phyloP scores from a whole-genome alignment of 2,888 invertebrate species.

The Boloria selene region DNA sequence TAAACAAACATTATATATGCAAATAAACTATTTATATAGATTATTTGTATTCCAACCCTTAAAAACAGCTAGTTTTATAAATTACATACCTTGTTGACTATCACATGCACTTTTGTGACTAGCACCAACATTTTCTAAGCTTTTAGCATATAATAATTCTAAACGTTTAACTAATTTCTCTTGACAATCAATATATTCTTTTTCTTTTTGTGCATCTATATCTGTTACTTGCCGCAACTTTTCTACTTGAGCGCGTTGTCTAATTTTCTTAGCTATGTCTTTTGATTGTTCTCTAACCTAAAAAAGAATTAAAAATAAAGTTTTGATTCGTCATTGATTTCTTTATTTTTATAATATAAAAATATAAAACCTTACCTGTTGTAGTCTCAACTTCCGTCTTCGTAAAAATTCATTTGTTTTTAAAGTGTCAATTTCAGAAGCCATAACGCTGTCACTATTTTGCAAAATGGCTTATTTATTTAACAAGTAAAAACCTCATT shows the following conservation, averaged over 20 bases:
- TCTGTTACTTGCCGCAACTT: conserved; percentile 60
- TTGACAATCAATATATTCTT: conserved; percentile 65
- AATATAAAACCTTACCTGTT: conserved; percentile 60
- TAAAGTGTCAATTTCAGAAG: conserved; percentile 63
- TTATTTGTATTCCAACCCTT: too few species aligned
- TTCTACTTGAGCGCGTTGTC: conserved; percentile 71
- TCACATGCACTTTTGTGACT: conserved; percentile 64
- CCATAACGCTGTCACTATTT: conserved; percentile 57
- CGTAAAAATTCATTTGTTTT: conserved; percentile 78
- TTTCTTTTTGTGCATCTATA: conserved; percentile 62
- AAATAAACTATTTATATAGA: too few species aligned
- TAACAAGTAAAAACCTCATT: conserved; percentile 4
- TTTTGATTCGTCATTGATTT: conserved; percentile 4
- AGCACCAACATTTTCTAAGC: conserved; percentile 63
- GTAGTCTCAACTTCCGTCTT: conserved; percentile 73
- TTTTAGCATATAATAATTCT: conserved; percentile 62
- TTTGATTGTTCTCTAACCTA: conserved; percentile 80
- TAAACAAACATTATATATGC: too few species aligned
- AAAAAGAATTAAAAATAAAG: conserved; percentile 43
- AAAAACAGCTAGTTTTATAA: too few species aligned
- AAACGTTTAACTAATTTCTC: conserved; percentile 66
- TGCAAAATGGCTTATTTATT: neutral
- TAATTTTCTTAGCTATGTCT: conserved; percentile 74
- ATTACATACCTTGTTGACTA: conserved; percentile 49
- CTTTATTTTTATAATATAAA: conserved; percentile 30